A percentile compares a stretch with the other conserved stretches of the same genome.
phyloP scores from a whole-genome alignment of 2,797 vertebrate genomes.

The Synaphobranchus kaupii region DNA sequence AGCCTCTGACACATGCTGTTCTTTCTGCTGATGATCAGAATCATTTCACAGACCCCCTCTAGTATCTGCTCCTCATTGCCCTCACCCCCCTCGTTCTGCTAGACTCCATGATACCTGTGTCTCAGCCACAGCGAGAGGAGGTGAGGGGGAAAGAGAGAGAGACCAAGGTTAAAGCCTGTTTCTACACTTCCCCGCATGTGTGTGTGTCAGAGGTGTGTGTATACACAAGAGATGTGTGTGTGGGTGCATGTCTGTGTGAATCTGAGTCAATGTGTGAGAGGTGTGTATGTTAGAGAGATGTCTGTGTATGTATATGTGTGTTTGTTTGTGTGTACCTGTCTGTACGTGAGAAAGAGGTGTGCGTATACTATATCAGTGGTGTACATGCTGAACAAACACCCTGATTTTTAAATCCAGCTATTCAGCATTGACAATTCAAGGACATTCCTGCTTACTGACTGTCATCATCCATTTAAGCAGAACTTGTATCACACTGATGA shows the following conservation, averaged over 20 bases:
- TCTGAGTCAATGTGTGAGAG: no score
- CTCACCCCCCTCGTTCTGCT: background rate
- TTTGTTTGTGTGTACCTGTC: background rate
- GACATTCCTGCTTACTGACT: conserved; percentile 11
- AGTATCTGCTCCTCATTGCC: background rate
- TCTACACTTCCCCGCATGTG: background rate
- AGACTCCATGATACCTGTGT: background rate
- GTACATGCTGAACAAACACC: background rate
- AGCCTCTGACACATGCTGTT: background rate
- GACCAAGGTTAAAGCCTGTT: conserved; percentile 25
- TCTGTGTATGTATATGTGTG: background rate
- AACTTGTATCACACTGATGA: background rate
- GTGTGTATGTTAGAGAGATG: background rate
- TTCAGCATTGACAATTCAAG: conserved; percentile 18
- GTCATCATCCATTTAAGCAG: background rate
- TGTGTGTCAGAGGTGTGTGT: background rate
- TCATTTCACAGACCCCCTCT: background rate
- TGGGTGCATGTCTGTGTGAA: background rate
- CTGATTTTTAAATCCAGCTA: background rate
- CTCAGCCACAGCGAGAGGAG: background rate
- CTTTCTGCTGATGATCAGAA: background rate
- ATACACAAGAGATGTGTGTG: background rate
- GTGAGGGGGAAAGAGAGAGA: conserved; percentile 15
- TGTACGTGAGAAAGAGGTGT: background rate
- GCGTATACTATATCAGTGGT: no score